phyloP scores from a whole-genome alignment of 1,140 invertebrate genomes.

The Monochamus saltuarius region DNA sequence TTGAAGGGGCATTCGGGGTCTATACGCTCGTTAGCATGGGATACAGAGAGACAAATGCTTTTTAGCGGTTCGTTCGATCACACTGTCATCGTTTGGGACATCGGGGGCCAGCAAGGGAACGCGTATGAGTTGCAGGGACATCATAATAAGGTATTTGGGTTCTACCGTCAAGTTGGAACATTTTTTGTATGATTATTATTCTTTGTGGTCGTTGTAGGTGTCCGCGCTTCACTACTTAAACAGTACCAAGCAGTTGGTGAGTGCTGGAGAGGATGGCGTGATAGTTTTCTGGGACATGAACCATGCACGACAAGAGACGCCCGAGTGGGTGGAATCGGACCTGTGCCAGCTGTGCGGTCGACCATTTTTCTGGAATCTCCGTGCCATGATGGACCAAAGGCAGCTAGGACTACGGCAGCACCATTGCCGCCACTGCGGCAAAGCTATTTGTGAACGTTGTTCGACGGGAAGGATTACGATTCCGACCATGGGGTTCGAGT shows the following conservation, averaged over 20 bases:
- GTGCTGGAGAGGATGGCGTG: conserved; percentile 90
- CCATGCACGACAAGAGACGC: conserved; percentile 77
- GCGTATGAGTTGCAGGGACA: conserved; percentile 98
- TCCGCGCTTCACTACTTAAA: conserved; percentile 81
- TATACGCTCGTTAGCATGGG: conserved; percentile 90
- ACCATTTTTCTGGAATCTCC: conserved; percentile 98
- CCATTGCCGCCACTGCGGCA: conserved; percentile 88
- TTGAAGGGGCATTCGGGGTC: conserved; percentile 92
- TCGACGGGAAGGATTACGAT: conserved; percentile 85
- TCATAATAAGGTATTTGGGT: conserved; percentile 47
- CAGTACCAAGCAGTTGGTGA: conserved; percentile 80
- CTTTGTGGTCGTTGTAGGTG: conserved; percentile 61
- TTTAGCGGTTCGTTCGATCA: conserved; percentile 97
- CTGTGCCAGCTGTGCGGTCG: conserved; percentile 88
- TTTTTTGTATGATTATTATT: background rate
- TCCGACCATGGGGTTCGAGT: conserved; percentile 97
- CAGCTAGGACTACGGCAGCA: conserved; percentile 89
- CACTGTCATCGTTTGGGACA: conserved; percentile 97
- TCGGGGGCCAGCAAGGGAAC: conserved; percentile 93
- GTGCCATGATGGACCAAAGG: conserved; percentile 96
- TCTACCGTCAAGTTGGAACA: background rate
- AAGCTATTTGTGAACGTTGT: conserved; percentile 90
- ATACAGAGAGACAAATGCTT: conserved; percentile 78
- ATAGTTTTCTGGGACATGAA: conserved; percentile 95
- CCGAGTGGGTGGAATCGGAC: conserved; percentile 92